These are phyloP conservation scores for Adrianichthys oophorus DNA, from an alignment of 2,797 vertebrate species.

Conservation along the genomic window DNA sequence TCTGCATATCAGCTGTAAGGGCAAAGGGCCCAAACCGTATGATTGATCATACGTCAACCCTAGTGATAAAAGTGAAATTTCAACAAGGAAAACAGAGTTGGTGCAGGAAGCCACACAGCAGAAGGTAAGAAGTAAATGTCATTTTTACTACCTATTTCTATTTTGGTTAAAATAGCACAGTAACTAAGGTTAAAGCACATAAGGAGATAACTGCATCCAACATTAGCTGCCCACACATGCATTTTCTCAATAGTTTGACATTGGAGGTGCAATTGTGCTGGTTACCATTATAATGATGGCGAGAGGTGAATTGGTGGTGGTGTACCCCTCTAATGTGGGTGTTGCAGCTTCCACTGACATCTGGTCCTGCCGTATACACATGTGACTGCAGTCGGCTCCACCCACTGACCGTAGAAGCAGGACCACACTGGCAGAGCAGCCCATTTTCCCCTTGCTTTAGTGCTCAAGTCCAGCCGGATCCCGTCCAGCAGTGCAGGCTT, in stretches of 20 bases:
- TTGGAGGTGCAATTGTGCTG: slow-evolving; percentile 19
- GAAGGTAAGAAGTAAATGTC: neutral
- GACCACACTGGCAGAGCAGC: slow-evolving; percentile 94
- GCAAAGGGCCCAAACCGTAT: slow-evolving; percentile 36
- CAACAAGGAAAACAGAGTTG: slow-evolving; percentile 2
- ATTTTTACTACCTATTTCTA: slow-evolving; percentile 4
- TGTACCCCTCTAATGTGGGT: slow-evolving; percentile 87
- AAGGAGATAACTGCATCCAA: slow-evolving; percentile 5
- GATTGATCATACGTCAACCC: slow-evolving; percentile 35
- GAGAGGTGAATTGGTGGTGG: slow-evolving; percentile 78
- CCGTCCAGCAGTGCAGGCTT: slow-evolving; percentile 25
- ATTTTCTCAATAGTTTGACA: slow-evolving; percentile 4
- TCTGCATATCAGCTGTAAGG: slow-evolving; percentile 57
- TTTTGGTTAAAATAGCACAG: slow-evolving; percentile 4
- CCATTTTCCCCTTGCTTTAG: slow-evolving; percentile 78
- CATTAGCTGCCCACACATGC: slow-evolving; percentile 36
- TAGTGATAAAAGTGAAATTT: slow-evolving; percentile 5
- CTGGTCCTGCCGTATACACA: slow-evolving; percentile 88
- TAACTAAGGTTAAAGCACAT: neutral
- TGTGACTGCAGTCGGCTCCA: slow-evolving; percentile 91
- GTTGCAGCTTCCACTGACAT: slow-evolving; percentile 86
- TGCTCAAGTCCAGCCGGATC: slow-evolving; percentile 24
- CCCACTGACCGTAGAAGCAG: slow-evolving; percentile 92
- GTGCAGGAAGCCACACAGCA: neutral
- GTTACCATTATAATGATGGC: slow-evolving; percentile 93